Evolutionary conservation across 2,797 vertebrate species (phyloP), one percentile per base, ranked within the genome.

Genomic region (Phrynocephalus guinanensis): DNA sequence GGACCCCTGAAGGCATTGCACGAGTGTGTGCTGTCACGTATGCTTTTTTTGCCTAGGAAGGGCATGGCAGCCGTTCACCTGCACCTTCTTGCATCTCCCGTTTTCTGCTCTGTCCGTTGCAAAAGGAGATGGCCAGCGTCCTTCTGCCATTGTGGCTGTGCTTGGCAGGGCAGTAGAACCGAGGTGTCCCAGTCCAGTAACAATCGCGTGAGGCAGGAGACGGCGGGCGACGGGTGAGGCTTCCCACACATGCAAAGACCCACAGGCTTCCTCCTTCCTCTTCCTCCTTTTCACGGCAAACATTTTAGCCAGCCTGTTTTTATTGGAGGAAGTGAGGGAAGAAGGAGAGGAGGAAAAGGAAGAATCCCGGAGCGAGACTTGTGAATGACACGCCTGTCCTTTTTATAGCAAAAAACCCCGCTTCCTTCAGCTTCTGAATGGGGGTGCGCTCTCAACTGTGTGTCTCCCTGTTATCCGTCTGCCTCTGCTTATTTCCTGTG

Each of bases 401-500:
- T 84, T 71, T 90, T 76, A 77, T 90, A 81, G 82, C 86, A 15
- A 15, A 8, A 63, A 63, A 10, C 18, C 16, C 22, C 6, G 2
- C 33, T 84, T 80, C 86, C 78, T 90, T n/a, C 33, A 0, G 50
- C 33, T 63, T 50, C 78, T 71, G 84, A 81, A 68, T 70, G 70
- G 16, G 68, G 28, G 10, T 16, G 70, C 30, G 1, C 33, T 33
- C 48, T 56, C 0, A 5, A n/a, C n/a, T 33, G 73, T 15, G 70
- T 11, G 15, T 30, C 16, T 3, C 38, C 81, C 84, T 79, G 67
- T 50, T 38, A 30, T 44, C 67, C 67, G 13, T 38, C 56, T 88
- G 22, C 82, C 73, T 15, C 44, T 8, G 76, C 56, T 4, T 44
- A 8, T 86, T 86, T 89, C 88, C 81, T 16, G 81, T 52, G 67